These are phyloP conservation scores for Hiodon alosoides DNA, from an alignment of 2,113 vertebrate genomes.

Conservation along the genomic window DNA sequence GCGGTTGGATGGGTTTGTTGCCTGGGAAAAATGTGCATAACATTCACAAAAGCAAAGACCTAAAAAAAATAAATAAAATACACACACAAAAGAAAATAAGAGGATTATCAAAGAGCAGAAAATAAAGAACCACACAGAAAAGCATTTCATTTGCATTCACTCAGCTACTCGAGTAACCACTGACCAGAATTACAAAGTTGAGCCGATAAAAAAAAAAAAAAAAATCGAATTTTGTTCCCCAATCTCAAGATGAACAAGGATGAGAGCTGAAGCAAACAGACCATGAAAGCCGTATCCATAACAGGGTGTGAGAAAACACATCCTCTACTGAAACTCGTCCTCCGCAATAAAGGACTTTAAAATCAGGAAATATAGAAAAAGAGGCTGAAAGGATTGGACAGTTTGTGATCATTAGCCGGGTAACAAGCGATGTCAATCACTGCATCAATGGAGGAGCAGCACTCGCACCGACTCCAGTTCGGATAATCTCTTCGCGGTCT, in stretches of 20 bases:
- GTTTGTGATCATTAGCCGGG: not conserved
- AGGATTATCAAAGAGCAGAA: conserved; percentile 27
- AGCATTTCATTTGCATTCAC: conserved; percentile 23
- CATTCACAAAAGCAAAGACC: not conserved
- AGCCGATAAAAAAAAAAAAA: conserved; percentile 3
- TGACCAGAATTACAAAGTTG: conserved; percentile 23
- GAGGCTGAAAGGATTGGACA: not conserved
- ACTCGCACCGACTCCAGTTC: not conserved
- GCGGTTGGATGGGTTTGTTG: no score
- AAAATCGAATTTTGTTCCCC: conserved; percentile 25
- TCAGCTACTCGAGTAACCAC: conserved; percentile 2
- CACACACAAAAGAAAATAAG: conserved; percentile 23
- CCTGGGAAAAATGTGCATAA: no score
- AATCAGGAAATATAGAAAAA: conserved; percentile 25
- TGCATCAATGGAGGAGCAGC: not conserved
- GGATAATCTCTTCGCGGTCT: no score
- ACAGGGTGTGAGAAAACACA: conserved; percentile 23
- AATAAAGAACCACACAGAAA: conserved; percentile 26
- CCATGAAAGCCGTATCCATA: conserved; percentile 38
- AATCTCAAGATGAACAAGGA: conserved; percentile 25
- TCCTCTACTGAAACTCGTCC: conserved; percentile 30
- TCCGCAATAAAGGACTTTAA: conserved; percentile 21
- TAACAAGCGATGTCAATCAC: not conserved
- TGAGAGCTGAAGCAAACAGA: conserved; percentile 30
- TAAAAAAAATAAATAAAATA: not conserved